Percentiles rank a stretch among this genome's conserved stretches.
Conservation (phyloP, 2,113 vertebrate genomes). For the Prochilodus magdalenae region DNA sequence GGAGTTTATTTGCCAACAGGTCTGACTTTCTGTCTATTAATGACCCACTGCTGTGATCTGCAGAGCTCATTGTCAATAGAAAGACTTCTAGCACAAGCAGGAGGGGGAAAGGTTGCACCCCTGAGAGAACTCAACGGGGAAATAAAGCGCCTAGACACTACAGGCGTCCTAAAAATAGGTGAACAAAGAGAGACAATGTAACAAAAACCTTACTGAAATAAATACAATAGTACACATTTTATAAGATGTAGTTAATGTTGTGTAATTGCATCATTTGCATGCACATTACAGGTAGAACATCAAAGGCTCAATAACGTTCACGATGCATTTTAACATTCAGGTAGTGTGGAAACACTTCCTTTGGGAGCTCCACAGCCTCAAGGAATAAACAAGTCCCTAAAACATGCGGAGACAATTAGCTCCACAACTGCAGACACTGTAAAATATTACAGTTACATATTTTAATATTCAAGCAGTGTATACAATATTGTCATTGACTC, state of each 20-base stretch:
- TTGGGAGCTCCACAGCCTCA: background rate
- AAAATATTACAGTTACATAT: too few species aligned
- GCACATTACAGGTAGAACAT: background rate
- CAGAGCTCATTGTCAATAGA: slow-evolving; percentile 15
- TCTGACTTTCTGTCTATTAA: background rate
- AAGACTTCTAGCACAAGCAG: slow-evolving; percentile 9
- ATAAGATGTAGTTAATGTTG: background rate
- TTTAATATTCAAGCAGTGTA: too few species aligned
- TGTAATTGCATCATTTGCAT: background rate
- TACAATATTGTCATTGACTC: too few species aligned
- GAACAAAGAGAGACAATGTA: background rate
- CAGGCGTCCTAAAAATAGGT: background rate
- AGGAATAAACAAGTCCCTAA: background rate
- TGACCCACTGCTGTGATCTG: slow-evolving; percentile 52
- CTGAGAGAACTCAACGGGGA: background rate
- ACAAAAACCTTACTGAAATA: background rate
- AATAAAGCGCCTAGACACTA: background rate
- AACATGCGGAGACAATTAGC: background rate
- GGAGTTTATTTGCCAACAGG: background rate
- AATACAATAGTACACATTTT: background rate
- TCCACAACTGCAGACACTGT: too few species aligned
- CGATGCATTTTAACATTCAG: background rate
- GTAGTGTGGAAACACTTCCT: background rate
- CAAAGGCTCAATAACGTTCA: background rate
- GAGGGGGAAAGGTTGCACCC: slow-evolving; percentile 4